Percentiles rank a stretch among this genome's conserved stretches.
phyloP scores from a whole-genome alignment of 2,888 invertebrate species.

The Terebella lapidaria region DNA sequence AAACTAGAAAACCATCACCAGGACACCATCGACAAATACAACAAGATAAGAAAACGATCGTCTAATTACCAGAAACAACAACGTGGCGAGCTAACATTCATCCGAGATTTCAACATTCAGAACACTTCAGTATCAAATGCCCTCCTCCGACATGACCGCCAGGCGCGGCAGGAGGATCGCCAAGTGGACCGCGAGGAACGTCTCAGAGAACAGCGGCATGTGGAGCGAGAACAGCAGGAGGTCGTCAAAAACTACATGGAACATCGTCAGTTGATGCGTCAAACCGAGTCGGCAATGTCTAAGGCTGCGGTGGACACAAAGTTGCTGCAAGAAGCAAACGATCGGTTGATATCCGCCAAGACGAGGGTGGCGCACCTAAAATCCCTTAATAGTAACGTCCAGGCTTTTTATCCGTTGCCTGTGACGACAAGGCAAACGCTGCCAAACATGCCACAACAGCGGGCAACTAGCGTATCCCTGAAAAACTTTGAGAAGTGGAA shows the following conservation, averaged over 20 bases:
- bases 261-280: conserved; percentile 45
- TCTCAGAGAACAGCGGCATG: conserved; percentile 27
- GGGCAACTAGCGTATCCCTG: not conserved
- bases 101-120: conserved; percentile 45
- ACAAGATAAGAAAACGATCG: conserved; percentile 28
- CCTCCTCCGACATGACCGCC: conserved; percentile 44
- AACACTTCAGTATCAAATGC: conserved; percentile 51
- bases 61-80: conserved; percentile 23
- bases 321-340: conserved; percentile 45
- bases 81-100: conserved; percentile 38
- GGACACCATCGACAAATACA: conserved; percentile 35
- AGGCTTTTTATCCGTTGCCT: conserved; percentile 13
- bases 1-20: conserved; percentile 34
- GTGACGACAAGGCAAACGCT: conserved; percentile 7
- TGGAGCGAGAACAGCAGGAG: conserved; percentile 39
- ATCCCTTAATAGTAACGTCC: conserved; percentile 10
- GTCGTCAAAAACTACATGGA: conserved; percentile 46
- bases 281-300: conserved; percentile 43
- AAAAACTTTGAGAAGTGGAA: not conserved
- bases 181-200: conserved; percentile 25
- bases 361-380: conserved; percentile 41
- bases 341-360: conserved; percentile 39
- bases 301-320: conserved; percentile 40
- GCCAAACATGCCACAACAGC: not conserved
- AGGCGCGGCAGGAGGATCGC: conserved; percentile 36